These are phyloP conservation scores for Rhipidura dahli DNA, from an alignment of 2,113 vertebrate species.

Conservation along the genomic window DNA sequence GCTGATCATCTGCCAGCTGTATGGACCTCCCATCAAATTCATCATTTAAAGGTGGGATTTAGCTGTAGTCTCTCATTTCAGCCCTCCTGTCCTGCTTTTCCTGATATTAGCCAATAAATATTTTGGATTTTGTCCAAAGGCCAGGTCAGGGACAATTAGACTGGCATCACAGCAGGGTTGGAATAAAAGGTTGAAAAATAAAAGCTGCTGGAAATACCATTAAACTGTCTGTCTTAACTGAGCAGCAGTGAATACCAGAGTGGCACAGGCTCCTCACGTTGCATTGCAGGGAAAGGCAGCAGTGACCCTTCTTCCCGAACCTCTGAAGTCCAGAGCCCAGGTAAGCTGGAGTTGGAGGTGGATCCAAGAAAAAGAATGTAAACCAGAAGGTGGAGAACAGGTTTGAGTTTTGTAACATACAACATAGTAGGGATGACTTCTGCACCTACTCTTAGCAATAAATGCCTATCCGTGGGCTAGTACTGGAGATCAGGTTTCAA, in stretches of 20 bases:
- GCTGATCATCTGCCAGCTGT: background rate
- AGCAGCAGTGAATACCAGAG: background rate
- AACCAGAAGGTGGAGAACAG: background rate
- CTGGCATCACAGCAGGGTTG: background rate
- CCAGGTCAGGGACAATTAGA: background rate
- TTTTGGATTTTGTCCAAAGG: background rate
- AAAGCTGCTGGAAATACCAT: background rate
- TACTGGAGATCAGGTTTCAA: background rate
- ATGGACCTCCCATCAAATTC: background rate
- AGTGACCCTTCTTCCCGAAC: background rate
- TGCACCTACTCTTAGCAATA: background rate
- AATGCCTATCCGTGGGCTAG: background rate
- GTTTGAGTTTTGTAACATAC: background rate
- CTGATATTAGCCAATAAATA: background rate
- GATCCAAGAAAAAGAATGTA: background rate
- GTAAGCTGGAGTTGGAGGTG: background rate
- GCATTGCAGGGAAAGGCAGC: background rate
- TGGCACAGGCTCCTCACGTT: background rate
- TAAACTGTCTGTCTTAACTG: background rate
- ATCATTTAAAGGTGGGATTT: background rate
- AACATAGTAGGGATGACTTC: background rate
- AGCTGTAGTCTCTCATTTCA: background rate
- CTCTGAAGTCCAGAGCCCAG: background rate
- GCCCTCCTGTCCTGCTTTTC: background rate
- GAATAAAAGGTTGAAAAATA: background rate